A percentile compares a stretch with the other conserved stretches of the same genome.
phyloP scores from a whole-genome alignment of 2,888 invertebrate species.

The Rhyacophila evoluta region DNA sequence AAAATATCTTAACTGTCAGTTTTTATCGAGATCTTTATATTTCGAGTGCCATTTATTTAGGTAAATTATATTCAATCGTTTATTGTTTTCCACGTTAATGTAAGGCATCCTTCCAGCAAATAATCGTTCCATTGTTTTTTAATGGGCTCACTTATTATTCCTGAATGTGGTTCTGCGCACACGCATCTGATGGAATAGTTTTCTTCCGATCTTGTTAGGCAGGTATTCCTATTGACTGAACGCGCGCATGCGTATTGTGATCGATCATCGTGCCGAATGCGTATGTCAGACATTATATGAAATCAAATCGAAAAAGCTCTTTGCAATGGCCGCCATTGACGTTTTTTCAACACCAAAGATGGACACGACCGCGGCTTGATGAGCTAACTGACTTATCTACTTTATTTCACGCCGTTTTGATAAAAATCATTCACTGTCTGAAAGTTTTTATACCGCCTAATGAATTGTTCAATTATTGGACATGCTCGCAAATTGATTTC shows the following conservation, averaged over 20 bases:
- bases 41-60: too few relatives aligned
- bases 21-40: too few relatives aligned
- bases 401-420: neutral
- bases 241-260: neutral
- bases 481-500: neutral
- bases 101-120: too few relatives aligned
- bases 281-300: neutral
- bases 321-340: neutral
- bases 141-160: neutral
- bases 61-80: too few relatives aligned
- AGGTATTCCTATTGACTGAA: neutral
- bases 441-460: neutral
- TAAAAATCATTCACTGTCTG: neutral
- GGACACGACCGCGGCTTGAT: neutral
- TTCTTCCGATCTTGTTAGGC: constrained; percentile 14
- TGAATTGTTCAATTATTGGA: neutral
- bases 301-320: neutral
- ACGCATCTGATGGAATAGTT: neutral
- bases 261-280: constrained; percentile 9
- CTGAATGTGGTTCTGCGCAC: neutral
- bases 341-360: neutral
- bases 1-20: too few relatives aligned
- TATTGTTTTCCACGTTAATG: too few relatives aligned
- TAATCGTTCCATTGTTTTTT: too few relatives aligned
- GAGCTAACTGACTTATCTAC: neutral